Percentiles rank a stretch among this genome's conserved stretches.
Conservation (phyloP, 2,888 invertebrate genomes). For the Siphlonurus alternatus region DNA sequence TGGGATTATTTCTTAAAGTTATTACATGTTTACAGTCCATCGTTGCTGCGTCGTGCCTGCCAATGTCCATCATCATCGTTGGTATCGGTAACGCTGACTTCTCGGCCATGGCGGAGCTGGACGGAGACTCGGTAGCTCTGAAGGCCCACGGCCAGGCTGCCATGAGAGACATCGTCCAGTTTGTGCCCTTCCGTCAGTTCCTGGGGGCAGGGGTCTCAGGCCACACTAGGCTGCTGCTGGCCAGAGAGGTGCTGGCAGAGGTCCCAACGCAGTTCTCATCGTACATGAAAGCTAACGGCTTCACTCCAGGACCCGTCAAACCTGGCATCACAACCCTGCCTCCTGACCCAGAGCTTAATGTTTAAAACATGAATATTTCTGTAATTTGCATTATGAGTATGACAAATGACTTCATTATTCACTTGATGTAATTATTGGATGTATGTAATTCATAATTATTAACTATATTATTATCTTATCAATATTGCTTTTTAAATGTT, state of each 20-base stretch:
- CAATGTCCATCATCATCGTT: constrained; percentile 39
- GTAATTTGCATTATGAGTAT: too few species aligned
- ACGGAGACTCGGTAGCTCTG: constrained; percentile 19
- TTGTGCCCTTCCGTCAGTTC: constrained; percentile 32
- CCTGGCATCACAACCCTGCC: too few species aligned
- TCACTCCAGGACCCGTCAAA: constrained; percentile 27
- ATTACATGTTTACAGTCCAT: too few species aligned
- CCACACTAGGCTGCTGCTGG: too few species aligned
- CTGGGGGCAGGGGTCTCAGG: constrained; percentile 11
- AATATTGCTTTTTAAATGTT: too few species aligned
- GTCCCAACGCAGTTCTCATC: constrained; percentile 32
- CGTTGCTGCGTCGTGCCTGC: constrained; percentile 30
- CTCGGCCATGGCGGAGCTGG: constrained; percentile 20
- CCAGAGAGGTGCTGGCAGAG: constrained; percentile 38
- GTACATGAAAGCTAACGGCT: constrained; percentile 29
- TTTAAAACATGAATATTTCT: too few species aligned
- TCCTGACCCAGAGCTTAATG: too few species aligned
- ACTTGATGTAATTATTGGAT: too few species aligned
- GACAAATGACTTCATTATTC: too few species aligned
- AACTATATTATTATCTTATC: too few species aligned
- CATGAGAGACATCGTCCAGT: constrained; percentile 40
- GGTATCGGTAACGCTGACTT: constrained; percentile 25
- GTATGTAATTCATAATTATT: too few species aligned
- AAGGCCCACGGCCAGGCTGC: constrained; percentile 23
- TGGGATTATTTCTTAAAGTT: too few species aligned